Base-by-base conservation (phyloP, 2,888 invertebrate species). In the Mellilla xanthometata region DNA sequence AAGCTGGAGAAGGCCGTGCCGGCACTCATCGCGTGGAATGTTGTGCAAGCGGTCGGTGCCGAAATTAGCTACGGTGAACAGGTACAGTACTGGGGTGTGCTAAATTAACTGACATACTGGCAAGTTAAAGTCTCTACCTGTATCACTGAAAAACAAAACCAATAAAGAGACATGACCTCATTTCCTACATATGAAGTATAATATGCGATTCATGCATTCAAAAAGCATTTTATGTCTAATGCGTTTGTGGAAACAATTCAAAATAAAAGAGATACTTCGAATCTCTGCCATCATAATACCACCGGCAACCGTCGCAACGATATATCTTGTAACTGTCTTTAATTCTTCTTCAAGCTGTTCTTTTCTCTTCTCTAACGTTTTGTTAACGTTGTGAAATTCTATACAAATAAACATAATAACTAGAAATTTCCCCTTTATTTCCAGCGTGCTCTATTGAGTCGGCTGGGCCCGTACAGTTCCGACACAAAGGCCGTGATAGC, bases 1-100 rank as follows among this genome's bases (percentile, higher is more conserved):
- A 83, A 91, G 56, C 75, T 94, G 41, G 92, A 93, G 67, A 90
- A 87, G 53, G 91, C 92, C 4, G 90, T 93, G 52, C 93, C 93
- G 0, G 92, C 93, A 0, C 74, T 93, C 39, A 89, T 93, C 61
- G 86, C 91, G 12, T 93, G 91, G 90, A 92, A 93, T 55, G 85
- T 92, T 12, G 82, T 90, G 60, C 78, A 83, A 56, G 82, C 76
- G 2, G 48, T 88, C 2, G 83, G 85, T 2, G 76, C 63, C 0
- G 56, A 65, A 0, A 54, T 86, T 36, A 62, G 77, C 4, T 53
- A 54, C 3, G 69, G 65, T 24, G 73, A 70, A 43, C 70, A 77
- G 79, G 85, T 46, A 11, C 2, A 13, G 3, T 27, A n/a, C 15
- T 19, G 1, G 2, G 4, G 1, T 19, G 15, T 5, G n/a, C n/a